Evolutionary conservation across 2,113 vertebrate species (phyloP).

Genomic region (Antidorcas marsupialis): DNA sequence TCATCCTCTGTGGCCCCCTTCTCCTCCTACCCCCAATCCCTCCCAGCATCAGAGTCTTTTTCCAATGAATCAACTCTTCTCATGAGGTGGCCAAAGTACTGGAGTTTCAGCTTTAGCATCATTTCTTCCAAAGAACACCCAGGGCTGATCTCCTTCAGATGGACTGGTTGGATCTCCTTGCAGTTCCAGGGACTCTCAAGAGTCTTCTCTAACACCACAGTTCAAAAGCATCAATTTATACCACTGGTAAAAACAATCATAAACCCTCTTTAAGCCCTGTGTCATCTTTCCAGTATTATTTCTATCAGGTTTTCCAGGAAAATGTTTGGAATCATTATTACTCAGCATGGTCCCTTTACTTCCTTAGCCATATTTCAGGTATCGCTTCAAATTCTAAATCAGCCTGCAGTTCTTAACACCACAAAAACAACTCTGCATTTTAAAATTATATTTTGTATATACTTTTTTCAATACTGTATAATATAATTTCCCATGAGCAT

Average conservation of each 20-base stretch:
- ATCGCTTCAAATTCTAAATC: neutral
- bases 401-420: neutral
- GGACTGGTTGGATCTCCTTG: no score
- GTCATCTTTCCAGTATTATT: neutral
- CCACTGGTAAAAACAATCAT: neutral
- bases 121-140: no score
- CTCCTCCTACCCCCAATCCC: no score
- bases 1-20: no score
- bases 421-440: neutral
- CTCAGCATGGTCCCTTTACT: neutral
- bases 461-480: neutral
- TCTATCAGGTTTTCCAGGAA: neutral
- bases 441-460: neutral
- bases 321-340: neutral
- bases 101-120: no score
- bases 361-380: neutral
- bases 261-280: neutral
- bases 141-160: no score
- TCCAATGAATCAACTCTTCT: no score
- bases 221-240: neutral
- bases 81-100: no score
- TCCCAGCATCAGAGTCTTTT: no score
- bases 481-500: neutral
- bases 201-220: no score
- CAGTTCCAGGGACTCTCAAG: no score